A percentile compares a stretch with the other conserved stretches of the same genome.
These are phyloP conservation scores for Drosophila pruinosa DNA, from an alignment of 1,140 invertebrate genomes.

Conservation along the genomic window DNA sequence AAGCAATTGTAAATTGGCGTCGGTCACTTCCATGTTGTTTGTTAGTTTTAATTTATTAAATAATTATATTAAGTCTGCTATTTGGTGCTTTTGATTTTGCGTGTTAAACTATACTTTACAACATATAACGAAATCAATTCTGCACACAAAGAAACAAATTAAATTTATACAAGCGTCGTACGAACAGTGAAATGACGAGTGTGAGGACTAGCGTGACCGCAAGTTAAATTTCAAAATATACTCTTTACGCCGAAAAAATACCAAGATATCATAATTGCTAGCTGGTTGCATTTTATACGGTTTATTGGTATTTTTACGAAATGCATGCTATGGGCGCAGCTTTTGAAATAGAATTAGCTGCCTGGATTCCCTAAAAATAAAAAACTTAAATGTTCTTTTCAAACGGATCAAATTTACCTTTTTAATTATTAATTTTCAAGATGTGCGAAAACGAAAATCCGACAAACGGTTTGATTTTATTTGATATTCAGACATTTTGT, in stretches of 20 bases:
- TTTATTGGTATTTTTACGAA: not conserved
- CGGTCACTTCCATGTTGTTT: conserved; percentile 88
- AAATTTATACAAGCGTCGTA: conserved; percentile 9
- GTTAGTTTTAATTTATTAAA: conserved; percentile 10
- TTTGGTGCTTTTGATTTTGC: conserved; percentile 14
- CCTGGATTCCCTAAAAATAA: too few species aligned
- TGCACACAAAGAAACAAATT: conserved; percentile 28
- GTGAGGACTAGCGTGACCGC: not conserved
- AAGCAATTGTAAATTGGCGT: conserved; percentile 91
- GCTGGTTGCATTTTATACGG: not conserved
- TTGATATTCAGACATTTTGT: too few species aligned
- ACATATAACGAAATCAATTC: conserved; percentile 55
- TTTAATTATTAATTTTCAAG: too few species aligned
- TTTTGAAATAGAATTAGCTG: too few species aligned
- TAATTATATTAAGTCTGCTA: conserved; percentile 16
- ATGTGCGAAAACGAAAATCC: too few species aligned
- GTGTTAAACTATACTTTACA: conserved; percentile 34
- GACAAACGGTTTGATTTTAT: too few species aligned
- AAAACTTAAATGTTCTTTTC: not conserved
- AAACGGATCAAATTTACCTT: too few species aligned
- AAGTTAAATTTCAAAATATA: too few species aligned
- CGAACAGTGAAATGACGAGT: conserved; percentile 41
- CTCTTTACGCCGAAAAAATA: not conserved
- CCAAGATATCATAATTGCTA: not conserved
- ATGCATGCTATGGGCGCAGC: not conserved